Conservation (phyloP, 2,797 vertebrate species). For the Muscicapa comitata region DNA sequence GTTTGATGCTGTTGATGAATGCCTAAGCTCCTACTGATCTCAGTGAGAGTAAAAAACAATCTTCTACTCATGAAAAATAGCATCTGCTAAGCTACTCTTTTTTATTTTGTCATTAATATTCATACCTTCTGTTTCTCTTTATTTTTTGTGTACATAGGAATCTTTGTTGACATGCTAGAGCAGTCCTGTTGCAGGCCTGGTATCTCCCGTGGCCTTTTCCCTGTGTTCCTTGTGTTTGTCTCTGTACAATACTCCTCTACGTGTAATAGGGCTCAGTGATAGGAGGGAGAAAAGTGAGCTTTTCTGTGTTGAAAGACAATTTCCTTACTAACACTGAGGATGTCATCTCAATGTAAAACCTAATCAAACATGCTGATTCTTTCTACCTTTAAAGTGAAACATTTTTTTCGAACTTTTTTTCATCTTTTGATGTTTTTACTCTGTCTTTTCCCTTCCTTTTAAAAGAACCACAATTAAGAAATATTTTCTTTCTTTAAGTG, state of each 20-base stretch:
- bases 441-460: neutral
- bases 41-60: neutral
- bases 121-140: neutral
- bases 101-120: conserved; percentile 43
- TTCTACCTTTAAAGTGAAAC: neutral
- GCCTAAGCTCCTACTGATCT: conserved; percentile 43
- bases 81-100: conserved; percentile 38
- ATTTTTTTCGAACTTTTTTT: neutral
- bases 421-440: neutral
- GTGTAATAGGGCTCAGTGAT: conserved; percentile 12
- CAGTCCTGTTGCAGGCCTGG: conserved; percentile 55
- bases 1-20: conserved; percentile 52
- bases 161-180: conserved; percentile 60
- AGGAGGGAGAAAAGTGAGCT: conserved; percentile 39
- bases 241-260: conserved; percentile 1
- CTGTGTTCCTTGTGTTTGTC: conserved; percentile 49
- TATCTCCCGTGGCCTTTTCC: conserved; percentile 54
- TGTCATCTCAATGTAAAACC: neutral
- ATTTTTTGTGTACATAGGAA: conserved; percentile 12
- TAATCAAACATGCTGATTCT: neutral
- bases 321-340: conserved; percentile 50
- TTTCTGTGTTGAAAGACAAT: conserved; percentile 35
- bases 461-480: conserved; percentile 51
- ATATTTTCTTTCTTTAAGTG: conserved; percentile 64
- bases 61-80: neutral